These are phyloP conservation scores for Ariolimax columbianus DNA, from an alignment of 2,888 invertebrate species.

Conservation along the genomic window DNA sequence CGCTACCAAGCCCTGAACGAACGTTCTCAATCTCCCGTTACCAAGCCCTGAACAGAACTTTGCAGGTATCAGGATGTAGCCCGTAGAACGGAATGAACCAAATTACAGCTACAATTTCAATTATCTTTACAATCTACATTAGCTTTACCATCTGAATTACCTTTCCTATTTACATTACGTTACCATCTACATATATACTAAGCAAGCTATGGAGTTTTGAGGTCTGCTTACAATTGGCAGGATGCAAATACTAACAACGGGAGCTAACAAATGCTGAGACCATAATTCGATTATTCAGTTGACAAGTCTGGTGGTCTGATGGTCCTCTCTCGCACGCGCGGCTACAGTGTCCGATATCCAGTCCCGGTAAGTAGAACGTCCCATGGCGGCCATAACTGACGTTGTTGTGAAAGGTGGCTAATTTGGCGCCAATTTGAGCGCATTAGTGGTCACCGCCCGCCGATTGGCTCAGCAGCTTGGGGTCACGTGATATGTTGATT, in stretches of 20 bases:
- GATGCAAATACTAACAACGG: background rate
- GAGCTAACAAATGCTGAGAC: background rate
- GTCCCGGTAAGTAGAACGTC: constrained; percentile 32
- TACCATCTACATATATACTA: no score
- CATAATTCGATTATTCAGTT: constrained; percentile 48
- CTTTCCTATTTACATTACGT: no score
- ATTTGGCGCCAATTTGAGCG: constrained; percentile 52
- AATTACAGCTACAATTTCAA: no score
- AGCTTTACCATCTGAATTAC: no score
- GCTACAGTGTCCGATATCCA: constrained; percentile 1
- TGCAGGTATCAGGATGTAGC: no score
- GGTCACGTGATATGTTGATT: constrained; percentile 48
- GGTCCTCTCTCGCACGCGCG: constrained; percentile 26
- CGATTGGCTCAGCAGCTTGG: constrained; percentile 46
- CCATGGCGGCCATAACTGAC: constrained; percentile 20
- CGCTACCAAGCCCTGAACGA: no score
- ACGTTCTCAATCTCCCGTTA: no score
- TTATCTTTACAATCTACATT: no score
- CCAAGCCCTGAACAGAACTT: no score
- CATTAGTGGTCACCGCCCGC: constrained; percentile 41
- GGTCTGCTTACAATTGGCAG: background rate
- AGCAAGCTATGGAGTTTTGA: background rate
- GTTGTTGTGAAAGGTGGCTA: constrained; percentile 48
- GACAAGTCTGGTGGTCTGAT: constrained; percentile 41
- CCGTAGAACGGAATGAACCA: no score